Base-by-base conservation (phyloP, 64 coral and sea anemone species). In the Orbicella faveolata region DNA sequence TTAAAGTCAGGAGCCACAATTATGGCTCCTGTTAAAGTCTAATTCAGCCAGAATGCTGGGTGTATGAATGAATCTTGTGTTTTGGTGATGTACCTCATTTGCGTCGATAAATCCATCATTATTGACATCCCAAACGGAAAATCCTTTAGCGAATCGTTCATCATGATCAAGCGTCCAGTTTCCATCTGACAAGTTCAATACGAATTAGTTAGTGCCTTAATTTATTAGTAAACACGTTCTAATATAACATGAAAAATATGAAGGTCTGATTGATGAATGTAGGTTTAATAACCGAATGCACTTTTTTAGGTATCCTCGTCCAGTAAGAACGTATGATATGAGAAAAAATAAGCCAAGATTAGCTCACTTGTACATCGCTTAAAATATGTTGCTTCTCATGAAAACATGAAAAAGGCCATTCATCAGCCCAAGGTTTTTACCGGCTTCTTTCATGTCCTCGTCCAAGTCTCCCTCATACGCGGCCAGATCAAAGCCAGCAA, bases 81-180 rank as follows among this genome's bases (percentile, higher is more conserved):
- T 57, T 57, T 57, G 13, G 1, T 11, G 6, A 55, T 16, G 20
- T 36, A 94, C 92, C 93, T 94, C 93, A 67, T 89, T 65, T 33
- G 75, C 74, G 39, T 90, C 89, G 21, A 95, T 91, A 21, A 88
- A 23, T 14, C 55, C 61, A 91, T 95, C 93, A 34, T 76, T 75
- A 80, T 95, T 91, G 48, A 81, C 87, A 78, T 95, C 93, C 93
- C 93, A 95, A 57, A 69, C 41, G 25, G 34, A 52, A 33, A 95
- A 95, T 81, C 63, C 37, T 59, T 91, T 86, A 62, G 89, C 93
- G 23, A 90, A 85, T 65, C 63, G 41, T 59, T 92, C 90, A 20
- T 92, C 83, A 37, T 84, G 90, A 59, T 85, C 90, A 34, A 79
- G 74, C 17, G 90, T 84, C 82, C 82, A 84, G 64, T 84, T 84